A percentile compares a stretch with the other conserved stretches of the same genome.
Evolutionary conservation across 2,888 invertebrate genomes (phyloP).

Genomic region (Acrobeloides nanus): DNA sequence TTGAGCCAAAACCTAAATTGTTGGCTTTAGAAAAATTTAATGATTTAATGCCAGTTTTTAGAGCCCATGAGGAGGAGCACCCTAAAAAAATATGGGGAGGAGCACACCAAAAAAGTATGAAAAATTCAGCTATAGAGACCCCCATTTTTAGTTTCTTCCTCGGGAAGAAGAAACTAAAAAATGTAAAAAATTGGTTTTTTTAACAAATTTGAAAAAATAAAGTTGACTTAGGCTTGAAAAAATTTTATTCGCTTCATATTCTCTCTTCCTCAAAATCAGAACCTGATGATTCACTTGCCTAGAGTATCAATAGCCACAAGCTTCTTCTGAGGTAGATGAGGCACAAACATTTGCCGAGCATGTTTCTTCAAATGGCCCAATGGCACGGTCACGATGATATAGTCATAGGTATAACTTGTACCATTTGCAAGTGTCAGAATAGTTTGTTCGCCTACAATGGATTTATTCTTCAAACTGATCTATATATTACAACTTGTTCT

Average conservation of each 20-base stretch:
- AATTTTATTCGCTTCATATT: too few species aligned
- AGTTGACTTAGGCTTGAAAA: too few species aligned
- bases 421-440: slow-evolving; percentile 13
- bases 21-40: neutral
- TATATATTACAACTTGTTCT: neutral
- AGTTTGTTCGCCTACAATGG: too few species aligned
- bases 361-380: slow-evolving; percentile 43
- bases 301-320: slow-evolving; percentile 37
- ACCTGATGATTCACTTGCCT: slow-evolving; percentile 16
- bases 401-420: slow-evolving; percentile 29
- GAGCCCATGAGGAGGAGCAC: too few species aligned
- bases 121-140: too few species aligned
- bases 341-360: slow-evolving; percentile 25
- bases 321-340: slow-evolving; percentile 31
- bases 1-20: slow-evolving; percentile 34
- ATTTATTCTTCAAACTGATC: neutral
- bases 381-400: slow-evolving; percentile 42
- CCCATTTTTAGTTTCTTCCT: too few species aligned
- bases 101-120: too few species aligned
- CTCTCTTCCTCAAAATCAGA: too few species aligned
- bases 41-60: neutral
- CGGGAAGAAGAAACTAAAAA: too few species aligned
- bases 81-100: too few species aligned
- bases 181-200: too few species aligned
- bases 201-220: too few species aligned